A percentile compares a stretch with the other conserved stretches of the same genome.
Conservation (phyloP, 2,113 vertebrate species). For the Trichechus manatus region DNA sequence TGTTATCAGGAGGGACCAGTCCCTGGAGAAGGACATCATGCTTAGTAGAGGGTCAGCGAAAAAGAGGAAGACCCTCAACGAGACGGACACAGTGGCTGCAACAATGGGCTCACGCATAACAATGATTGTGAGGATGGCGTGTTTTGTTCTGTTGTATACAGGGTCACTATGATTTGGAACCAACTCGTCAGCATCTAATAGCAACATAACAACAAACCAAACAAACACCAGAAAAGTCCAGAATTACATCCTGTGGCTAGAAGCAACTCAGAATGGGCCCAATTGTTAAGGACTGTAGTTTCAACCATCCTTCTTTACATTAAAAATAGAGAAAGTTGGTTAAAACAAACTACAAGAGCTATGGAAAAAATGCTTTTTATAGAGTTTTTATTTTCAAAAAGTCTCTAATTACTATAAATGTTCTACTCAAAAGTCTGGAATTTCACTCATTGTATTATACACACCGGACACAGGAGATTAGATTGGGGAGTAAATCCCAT, state of each 20-base stretch:
- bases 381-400: neutral
- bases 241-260: neutral
- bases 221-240: neutral
- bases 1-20: too few species aligned
- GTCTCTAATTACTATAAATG: neutral
- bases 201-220: neutral
- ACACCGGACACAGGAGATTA: slow-evolving; percentile 62
- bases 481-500: slow-evolving; percentile 81
- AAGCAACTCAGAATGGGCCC: neutral
- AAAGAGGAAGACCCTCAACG: too few species aligned
- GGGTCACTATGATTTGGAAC: too few species aligned
- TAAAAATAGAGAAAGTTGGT: neutral
- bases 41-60: too few species aligned
- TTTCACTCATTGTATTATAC: slow-evolving; percentile 84
- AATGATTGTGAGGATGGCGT: too few species aligned
- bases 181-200: too few species aligned
- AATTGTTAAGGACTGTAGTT: neutral
- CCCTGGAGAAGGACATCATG: too few species aligned
- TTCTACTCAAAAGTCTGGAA: neutral
- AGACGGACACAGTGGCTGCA: too few species aligned
- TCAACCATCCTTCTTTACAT: neutral
- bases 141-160: too few species aligned
- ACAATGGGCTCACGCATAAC: too few species aligned
- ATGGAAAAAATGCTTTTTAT: slow-evolving; percentile 72
- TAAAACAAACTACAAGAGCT: slow-evolving; percentile 52